Evolutionary conservation across 2,797 vertebrate species (phyloP).

Genomic region (Pseudomugil tenellus): DNA sequence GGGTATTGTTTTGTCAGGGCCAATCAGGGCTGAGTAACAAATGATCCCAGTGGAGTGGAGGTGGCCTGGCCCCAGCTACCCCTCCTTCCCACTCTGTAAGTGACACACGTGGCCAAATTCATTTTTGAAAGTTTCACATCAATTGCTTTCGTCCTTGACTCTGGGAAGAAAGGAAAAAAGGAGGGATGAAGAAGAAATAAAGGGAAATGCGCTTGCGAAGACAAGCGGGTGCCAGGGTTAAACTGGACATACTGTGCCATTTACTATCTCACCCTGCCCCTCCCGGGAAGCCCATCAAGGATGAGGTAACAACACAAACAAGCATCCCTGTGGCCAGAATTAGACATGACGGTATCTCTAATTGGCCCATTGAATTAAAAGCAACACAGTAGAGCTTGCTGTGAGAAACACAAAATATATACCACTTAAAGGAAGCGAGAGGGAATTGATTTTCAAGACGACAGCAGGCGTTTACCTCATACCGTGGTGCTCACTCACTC

Average conservation of each 20-base stretch:
- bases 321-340: conserved; percentile 84
- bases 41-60: conserved; percentile 89
- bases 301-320: conserved; percentile 94
- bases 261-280: conserved; percentile 36
- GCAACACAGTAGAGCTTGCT: conserved; percentile 82
- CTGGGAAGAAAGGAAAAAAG: conserved; percentile 75
- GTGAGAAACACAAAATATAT: conserved; percentile 93
- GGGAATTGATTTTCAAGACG: conserved; percentile 93
- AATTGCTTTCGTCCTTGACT: conserved; percentile 98
- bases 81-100: conserved; percentile 80
- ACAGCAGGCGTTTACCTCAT: conserved; percentile 85
- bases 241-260: conserved; percentile 55
- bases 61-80: conserved; percentile 76
- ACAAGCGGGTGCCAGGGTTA: conserved; percentile 55
- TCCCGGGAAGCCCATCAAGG: conserved; percentile 56
- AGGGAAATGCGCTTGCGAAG: conserved; percentile 18
- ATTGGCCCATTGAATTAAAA: conserved; percentile 97
- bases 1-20: conserved; percentile 99
- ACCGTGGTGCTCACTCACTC: conserved; percentile 71
- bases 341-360: conserved; percentile 95
- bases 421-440: conserved; percentile 92
- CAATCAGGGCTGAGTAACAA: conserved; percentile 99
- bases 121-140: conserved; percentile 96
- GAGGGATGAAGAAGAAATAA: conserved; percentile 59
- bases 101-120: conserved; percentile 91